Percentiles rank a stretch among this genome's conserved stretches.
phyloP scores from a whole-genome alignment of 2,113 vertebrate genomes.

The Acanthochromis polyacanthus region DNA sequence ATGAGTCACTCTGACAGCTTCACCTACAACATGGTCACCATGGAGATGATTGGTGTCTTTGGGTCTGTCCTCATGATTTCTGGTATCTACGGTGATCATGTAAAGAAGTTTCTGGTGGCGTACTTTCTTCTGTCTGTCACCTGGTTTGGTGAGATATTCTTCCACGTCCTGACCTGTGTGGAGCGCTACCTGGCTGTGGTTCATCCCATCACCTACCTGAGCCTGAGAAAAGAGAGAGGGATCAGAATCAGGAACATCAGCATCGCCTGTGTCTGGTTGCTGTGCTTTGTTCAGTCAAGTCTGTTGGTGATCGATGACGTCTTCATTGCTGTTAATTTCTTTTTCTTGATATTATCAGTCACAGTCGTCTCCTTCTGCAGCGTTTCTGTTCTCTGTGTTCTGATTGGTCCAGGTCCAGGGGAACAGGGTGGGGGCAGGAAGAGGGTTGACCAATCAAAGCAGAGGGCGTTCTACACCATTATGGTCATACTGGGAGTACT shows the following conservation, averaged over 20 bases:
- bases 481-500: background rate
- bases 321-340: background rate
- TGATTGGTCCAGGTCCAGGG: conserved; percentile 1
- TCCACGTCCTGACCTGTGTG: background rate
- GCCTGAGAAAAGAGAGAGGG: background rate
- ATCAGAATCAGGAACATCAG: background rate
- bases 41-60: background rate
- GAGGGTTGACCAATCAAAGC: background rate
- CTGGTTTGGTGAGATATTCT: background rate
- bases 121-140: background rate
- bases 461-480: conserved; percentile 7
- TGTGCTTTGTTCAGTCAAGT: background rate
- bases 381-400: background rate
- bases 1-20: background rate
- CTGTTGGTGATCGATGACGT: rapidly evolving
- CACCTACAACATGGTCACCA: background rate
- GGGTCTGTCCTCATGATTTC: background rate
- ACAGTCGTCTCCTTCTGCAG: background rate
- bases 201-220: conserved; percentile 18
- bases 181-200: conserved; percentile 30
- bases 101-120: too few species aligned
- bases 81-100: background rate
- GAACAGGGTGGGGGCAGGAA: too few species aligned
- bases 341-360: background rate
- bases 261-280: conserved; percentile 10